These are phyloP conservation scores for Aurelia sp. DNA, from an alignment of 30 jellyfish, hydroid and myxozoan species.

Conservation along the genomic window DNA sequence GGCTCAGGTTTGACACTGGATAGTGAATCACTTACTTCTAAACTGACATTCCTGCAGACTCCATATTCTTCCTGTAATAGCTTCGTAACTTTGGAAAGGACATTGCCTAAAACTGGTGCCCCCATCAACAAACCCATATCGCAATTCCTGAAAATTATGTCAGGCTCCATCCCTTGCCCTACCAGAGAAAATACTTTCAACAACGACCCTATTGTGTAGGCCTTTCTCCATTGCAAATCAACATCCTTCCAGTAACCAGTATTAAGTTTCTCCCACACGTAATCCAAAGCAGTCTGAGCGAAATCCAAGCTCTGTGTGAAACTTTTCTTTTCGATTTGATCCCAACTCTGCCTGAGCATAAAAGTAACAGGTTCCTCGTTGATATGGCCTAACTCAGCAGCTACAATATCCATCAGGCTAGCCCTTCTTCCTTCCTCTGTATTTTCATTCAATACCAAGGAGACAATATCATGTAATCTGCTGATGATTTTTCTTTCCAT, in stretches of 20 bases:
- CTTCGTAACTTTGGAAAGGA: conserved; percentile 52
- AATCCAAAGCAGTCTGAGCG: conserved; percentile 70
- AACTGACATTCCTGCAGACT: no score
- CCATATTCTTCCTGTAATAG: neutral
- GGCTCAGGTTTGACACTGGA: no score
- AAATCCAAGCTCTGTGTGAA: conserved; percentile 13
- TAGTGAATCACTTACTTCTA: no score
- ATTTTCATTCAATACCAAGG: neutral
- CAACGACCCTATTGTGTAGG: conserved; percentile 77
- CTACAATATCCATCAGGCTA: conserved; percentile 15
- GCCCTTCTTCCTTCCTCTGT: neutral
- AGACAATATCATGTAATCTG: neutral
- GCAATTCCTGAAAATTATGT: conserved; percentile 59
- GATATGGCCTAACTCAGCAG: neutral
- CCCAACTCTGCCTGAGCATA: conserved; percentile 47
- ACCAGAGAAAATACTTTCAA: conserved; percentile 59
- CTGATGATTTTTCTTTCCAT: neutral
- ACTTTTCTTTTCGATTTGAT: neutral
- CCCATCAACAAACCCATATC: conserved; percentile 98
- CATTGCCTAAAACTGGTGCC: conserved; percentile 85
- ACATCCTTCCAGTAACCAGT: conserved; percentile 97
- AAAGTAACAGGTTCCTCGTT: conserved; percentile 17
- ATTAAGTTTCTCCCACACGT: conserved; percentile 91
- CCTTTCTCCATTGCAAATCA: conserved; percentile 76
- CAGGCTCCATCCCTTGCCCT: conserved; percentile 15